Conservation (phyloP, 2,888 invertebrate genomes). For the Polyommatus icarus region DNA sequence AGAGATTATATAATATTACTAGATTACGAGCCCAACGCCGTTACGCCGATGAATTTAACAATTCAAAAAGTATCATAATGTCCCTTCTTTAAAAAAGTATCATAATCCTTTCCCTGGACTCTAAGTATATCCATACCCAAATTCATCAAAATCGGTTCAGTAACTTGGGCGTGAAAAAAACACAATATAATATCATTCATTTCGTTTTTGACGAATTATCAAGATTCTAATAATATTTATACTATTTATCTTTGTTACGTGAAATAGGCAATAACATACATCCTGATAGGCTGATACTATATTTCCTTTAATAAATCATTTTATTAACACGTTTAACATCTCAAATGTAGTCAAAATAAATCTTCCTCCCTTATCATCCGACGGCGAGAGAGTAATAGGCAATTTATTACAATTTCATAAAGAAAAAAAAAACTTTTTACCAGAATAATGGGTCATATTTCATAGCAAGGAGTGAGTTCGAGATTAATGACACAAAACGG, state of each 20-base stretch:
- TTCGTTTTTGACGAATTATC: too few relatives aligned
- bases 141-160: too few relatives aligned
- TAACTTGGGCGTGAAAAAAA: too few relatives aligned
- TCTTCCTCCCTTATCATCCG: slow-evolving; percentile 6
- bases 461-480: slow-evolving; percentile 31
- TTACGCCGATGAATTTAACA: too few relatives aligned
- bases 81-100: too few relatives aligned
- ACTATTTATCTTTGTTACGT: background rate
- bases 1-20: too few relatives aligned
- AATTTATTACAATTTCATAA: slow-evolving; percentile 31
- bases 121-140: too few relatives aligned
- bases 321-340: slow-evolving; percentile 22
- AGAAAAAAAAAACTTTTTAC: slow-evolving; percentile 32
- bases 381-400: slow-evolving; percentile 25
- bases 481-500: slow-evolving; percentile 38
- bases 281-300: background rate
- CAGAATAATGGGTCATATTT: slow-evolving; percentile 30
- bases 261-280: background rate
- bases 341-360: slow-evolving; percentile 3
- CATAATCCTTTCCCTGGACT: too few relatives aligned
- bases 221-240: too few relatives aligned
- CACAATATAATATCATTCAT: too few relatives aligned
- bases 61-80: too few relatives aligned
- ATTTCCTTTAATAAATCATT: background rate
- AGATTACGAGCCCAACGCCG: too few relatives aligned